Evolutionary conservation across 2,888 invertebrate species (phyloP).

Genomic region (Stenotaenia linearis): DNA sequence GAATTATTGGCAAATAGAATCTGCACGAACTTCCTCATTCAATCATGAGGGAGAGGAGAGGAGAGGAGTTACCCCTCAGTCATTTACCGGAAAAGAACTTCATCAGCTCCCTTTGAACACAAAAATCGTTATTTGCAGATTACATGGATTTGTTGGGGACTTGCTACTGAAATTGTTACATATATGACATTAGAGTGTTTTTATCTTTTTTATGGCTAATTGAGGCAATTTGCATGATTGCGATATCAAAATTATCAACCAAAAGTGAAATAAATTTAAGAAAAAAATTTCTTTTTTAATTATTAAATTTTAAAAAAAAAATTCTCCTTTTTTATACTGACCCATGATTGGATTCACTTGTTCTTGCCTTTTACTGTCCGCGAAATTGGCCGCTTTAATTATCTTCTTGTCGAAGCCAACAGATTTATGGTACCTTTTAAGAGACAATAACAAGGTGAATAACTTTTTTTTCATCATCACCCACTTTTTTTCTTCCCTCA

Average conservation of each 20-base stretch:
- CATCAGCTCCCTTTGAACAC: not conserved
- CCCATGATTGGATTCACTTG: not conserved
- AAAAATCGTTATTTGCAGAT: not conserved
- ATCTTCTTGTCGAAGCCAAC: not conserved
- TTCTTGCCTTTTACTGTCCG: not conserved
- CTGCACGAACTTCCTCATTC: constrained; percentile 1
- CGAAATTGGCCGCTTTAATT: not conserved
- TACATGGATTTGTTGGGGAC: not conserved
- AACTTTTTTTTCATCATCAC: too few relatives aligned
- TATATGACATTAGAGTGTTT: too few relatives aligned
- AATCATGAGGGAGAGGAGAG: not conserved
- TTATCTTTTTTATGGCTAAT: too few relatives aligned
- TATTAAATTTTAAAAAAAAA: not conserved
- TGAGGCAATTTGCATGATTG: too few relatives aligned
- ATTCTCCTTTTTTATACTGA: not conserved
- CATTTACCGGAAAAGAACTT: not conserved
- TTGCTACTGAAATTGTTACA: too few relatives aligned
- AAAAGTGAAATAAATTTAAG: not conserved
- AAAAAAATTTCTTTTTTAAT: not conserved
- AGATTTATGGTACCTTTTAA: not conserved
- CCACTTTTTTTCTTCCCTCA: not conserved
- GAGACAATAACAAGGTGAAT: constrained; percentile 5
- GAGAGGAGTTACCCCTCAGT: not conserved
- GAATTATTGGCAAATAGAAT: not conserved
- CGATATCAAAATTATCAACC: too few relatives aligned